Base-by-base conservation (phyloP, 2,113 vertebrate genomes). In the Herpetotheres cachinnans region DNA sequence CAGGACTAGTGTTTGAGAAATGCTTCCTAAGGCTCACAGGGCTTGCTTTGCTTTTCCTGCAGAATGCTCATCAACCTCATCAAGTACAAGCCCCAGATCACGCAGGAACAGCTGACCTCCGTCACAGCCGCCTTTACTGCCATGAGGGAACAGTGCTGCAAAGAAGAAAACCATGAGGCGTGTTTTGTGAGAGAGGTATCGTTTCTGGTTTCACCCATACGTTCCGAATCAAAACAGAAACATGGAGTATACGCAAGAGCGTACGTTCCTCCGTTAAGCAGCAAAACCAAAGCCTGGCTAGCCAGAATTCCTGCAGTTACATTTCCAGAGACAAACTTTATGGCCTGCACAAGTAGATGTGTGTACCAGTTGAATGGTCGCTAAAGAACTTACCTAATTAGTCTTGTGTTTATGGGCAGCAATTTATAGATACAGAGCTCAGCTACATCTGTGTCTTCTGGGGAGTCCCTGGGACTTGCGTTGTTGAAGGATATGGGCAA, bases 171-270 rank as follows among this genome's bases (percentile, higher is more conserved):
- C 34, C 69, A 4, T 1, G 76, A 92, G 50, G 47, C 16, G 1
- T 98, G 97, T n/a, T 98, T 98, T 38, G 26, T 8, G 13, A n/a
- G 16, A 87, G 93, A 97, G 96, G 97, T 97, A 97, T 4, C 0
- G 0, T 10, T 25, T 38, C 82, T 34, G 6, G 9, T 25, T 4
- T 38, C 56, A 20, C 22, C 34, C 21, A 0, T 3, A 2, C 15
- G 0, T 19, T 18, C 59, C 3, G 4, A 29, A 17, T 22, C 62
- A 4, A 7, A 49, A 10, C 2, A 1, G 27, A 29, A 40, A 19
- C 22, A 4, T 0, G 11, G 38, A 17, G 11, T 3, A 21, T 3
- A 32, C 1, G 7, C 30, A 9, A 2, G 11, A 18, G 30, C 2
- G 20, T 8, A 12, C 12, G 46, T 30, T 11, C 25, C 81, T 47